phyloP scores from a whole-genome alignment of 2,888 invertebrate genomes.

The Nesidiocoris tenuis region DNA sequence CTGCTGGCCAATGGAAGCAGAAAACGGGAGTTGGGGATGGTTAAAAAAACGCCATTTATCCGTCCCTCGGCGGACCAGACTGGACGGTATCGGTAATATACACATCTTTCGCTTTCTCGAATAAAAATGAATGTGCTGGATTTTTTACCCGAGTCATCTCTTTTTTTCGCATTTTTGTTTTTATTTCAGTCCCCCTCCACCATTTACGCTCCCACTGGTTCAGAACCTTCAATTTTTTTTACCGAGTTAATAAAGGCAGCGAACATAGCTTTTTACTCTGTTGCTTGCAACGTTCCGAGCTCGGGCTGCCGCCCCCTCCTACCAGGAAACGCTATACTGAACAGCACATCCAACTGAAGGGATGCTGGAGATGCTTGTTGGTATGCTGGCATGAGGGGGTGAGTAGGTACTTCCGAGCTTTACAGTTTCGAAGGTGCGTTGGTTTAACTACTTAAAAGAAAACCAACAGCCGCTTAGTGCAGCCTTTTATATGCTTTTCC shows the following conservation, averaged over 20 bases:
- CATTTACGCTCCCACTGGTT: constrained; percentile 7
- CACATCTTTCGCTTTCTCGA: constrained; percentile 41
- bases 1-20: background rate
- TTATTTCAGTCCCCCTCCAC: background rate
- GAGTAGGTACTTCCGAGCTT: constrained; percentile 15
- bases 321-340: background rate
- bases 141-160: constrained; percentile 9
- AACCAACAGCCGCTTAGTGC: constrained; percentile 42
- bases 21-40: constrained; percentile 15
- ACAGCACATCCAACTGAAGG: background rate
- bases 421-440: constrained; percentile 41
- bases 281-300: background rate
- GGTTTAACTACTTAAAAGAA: constrained; percentile 44
- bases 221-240: constrained; percentile 29
- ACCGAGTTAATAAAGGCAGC: constrained; percentile 39
- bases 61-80: constrained; percentile 4
- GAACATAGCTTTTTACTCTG: constrained; percentile 42
- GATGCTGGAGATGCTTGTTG: too few species aligned
- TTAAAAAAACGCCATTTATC: constrained; percentile 35
- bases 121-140: constrained; percentile 42
- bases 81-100: constrained; percentile 40
- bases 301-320: background rate
- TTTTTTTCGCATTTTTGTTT: constrained; percentile 11
- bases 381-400: background rate
- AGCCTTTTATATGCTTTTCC: constrained; percentile 42